Base-by-base conservation (phyloP, 1,140 invertebrate genomes). In the Aplysia californica region DNA sequence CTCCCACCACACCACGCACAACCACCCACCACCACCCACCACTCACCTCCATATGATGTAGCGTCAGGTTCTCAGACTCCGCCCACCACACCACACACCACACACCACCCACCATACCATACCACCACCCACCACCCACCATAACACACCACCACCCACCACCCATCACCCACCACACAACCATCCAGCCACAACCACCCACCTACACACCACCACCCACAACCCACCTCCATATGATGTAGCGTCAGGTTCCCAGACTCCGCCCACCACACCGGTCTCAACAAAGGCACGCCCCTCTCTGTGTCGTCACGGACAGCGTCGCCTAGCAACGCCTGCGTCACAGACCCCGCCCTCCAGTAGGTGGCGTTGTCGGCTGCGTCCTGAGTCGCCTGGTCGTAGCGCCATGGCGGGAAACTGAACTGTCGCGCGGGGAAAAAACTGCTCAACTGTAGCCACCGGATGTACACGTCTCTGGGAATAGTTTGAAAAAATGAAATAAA, bases 1-100 rank as follows among this genome's bases (percentile, higher is more conserved):
- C n/a, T n/a, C n/a, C n/a, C n/a, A n/a, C n/a, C n/a, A n/a, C n/a
- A n/a, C n/a, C n/a, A n/a, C n/a, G n/a, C n/a, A n/a, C n/a, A n/a
- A n/a, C n/a, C n/a, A n/a, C n/a, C n/a, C n/a, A n/a, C n/a, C n/a
- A n/a, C n/a, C n/a, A n/a, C n/a, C 4, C 4, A 31, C 21, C 3
- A 59, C 55, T 58, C 26, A 72, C 94, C 0, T 92, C 91, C 39
- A 95, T 93, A 64, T 95, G 95, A 58, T 79, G 66, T 0, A 58
- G 1, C 0, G 94, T 93, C 0, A 91, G 89, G 90, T 98, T 96
- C 0, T 93, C 91, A 0, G 95, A 94, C 79, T 96, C 94, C 50
- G 96, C 90, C 95, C 97, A 96, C 96, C 97, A 98, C 26, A 98
- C 90, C 0, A 97, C 96, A 0, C 96, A 91, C 41, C 98, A 94